These are phyloP conservation scores for Lateolabrax maculatus DNA, from an alignment of 2,797 vertebrate species.

Conservation along the genomic window DNA sequence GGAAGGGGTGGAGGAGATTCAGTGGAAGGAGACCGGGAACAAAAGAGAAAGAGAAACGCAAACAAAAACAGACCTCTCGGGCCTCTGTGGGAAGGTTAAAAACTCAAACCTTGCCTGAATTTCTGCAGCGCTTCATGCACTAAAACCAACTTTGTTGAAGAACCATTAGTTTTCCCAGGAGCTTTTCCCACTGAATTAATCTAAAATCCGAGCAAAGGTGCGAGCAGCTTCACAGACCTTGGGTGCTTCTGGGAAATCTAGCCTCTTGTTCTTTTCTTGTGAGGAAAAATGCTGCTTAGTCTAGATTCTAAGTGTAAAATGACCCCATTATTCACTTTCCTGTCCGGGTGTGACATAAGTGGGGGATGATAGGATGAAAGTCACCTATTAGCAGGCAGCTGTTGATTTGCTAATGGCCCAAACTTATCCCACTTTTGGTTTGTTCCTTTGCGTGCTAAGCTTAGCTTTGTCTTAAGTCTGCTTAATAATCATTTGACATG, in stretches of 20 bases:
- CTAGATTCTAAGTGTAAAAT: constrained; percentile 52
- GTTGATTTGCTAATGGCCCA: constrained; percentile 28
- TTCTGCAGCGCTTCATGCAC: constrained; percentile 12
- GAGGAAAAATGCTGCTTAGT: constrained; percentile 45
- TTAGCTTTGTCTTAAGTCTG: neutral
- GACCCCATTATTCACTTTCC: constrained; percentile 62
- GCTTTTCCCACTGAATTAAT: constrained; percentile 52
- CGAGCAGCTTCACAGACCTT: constrained; percentile 35
- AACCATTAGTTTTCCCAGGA: constrained; percentile 35
- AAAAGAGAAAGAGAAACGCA: neutral
- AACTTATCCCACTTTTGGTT: constrained; percentile 7
- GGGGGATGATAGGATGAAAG: constrained; percentile 11
- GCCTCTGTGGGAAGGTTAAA: constrained; percentile 19
- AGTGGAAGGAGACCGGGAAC: neutral
- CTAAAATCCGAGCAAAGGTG: constrained; percentile 49
- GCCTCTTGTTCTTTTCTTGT: constrained; percentile 34
- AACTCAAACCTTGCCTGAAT: neutral
- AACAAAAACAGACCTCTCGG: neutral
- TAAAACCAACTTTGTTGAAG: constrained; percentile 36
- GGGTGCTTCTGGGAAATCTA: constrained; percentile 46
- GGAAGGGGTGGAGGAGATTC: neutral
- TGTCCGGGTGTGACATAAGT: constrained; percentile 48
- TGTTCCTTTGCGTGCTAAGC: constrained; percentile 3
- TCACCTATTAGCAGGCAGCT: constrained; percentile 30
- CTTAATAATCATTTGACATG: neutral